Evolutionary conservation across 2,888 invertebrate genomes (phyloP).

Genomic region (Colletes collaris): DNA sequence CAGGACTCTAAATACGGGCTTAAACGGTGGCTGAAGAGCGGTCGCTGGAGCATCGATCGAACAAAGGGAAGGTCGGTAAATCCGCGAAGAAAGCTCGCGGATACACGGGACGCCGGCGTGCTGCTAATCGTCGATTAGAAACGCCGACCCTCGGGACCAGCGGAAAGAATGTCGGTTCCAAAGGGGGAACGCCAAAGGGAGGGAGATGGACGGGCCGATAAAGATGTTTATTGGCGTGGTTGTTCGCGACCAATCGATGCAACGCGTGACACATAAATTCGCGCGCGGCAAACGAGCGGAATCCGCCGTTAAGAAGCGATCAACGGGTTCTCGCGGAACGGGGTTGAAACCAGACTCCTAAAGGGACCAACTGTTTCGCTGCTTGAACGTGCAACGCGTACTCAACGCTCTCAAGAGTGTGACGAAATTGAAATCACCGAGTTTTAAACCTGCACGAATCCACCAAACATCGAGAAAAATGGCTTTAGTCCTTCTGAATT

Average conservation of each 20-base stretch:
- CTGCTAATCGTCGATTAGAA: slow-evolving; percentile 62
- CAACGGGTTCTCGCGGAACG: too few species aligned
- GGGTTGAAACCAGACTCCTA: too few species aligned
- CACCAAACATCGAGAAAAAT: too few species aligned
- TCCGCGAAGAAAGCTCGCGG: slow-evolving; percentile 9
- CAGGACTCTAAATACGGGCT: slow-evolving; percentile 5
- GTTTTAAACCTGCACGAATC: too few species aligned
- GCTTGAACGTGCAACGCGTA: too few species aligned
- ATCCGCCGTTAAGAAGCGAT: slow-evolving; percentile 23
- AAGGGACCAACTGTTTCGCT: too few species aligned
- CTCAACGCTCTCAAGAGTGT: too few species aligned
- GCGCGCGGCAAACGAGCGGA: slow-evolving; percentile 56
- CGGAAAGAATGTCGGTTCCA: slow-evolving; percentile 46
- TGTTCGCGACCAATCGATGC: slow-evolving; percentile 50
- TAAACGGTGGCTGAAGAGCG: not conserved
- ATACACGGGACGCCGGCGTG: slow-evolving; percentile 14
- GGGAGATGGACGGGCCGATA: slow-evolving; percentile 52
- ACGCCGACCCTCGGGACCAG: slow-evolving; percentile 10
- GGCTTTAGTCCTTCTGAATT: too few species aligned
- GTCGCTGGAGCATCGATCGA: not conserved
- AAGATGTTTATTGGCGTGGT: slow-evolving; percentile 58
- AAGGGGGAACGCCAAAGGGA: slow-evolving; percentile 17
- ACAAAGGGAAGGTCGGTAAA: not conserved
- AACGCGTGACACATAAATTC: slow-evolving; percentile 62
- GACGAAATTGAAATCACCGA: too few species aligned